Evolutionary conservation across 2,888 invertebrate genomes (phyloP), one percentile per base, ranked within the genome.

Genomic region (Eupithecia insigniata): DNA sequence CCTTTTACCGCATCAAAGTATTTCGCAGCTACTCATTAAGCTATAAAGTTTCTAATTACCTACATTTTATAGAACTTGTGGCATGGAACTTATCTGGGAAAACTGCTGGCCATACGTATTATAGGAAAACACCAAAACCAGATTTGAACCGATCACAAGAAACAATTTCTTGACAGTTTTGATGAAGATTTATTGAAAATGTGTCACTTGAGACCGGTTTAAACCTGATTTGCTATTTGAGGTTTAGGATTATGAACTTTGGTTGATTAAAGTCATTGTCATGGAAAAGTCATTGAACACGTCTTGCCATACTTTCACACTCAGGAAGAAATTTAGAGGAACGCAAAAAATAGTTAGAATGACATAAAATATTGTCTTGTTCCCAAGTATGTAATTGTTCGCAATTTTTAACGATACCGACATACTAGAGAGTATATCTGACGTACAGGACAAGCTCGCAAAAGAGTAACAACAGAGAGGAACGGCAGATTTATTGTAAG

Each of bases 1-100:
- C 81, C 85, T 84, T 89, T 90, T 90, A 90, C 76, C 67, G 68
- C 78, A 79, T 78, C 79, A 81, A 76, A 76, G 75, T 83, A 84
- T 84, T 85, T 86, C 26, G 74, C 77, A 76, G 79, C 72, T 69
- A 76, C 75, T 72, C 72, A 65, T 62, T 70, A 60, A 30, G 16
- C 2, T 30, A 30, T 30, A 30, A 7, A 60, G 30, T 55, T 55
- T 26, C 55, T 26, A 26, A 26, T 55, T 26, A 22, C 26, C 55
- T 55, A 22, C 12, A 22, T 12, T 51, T 12, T 22, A 51, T 22
- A 51, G 22, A 22, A 51, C 22, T 46, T 10, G n/a, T 46, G 46
- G 8, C n/a, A 46, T 7, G 6, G 43, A 46, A n/a, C n/a, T 46
- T 8, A n/a, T 51, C 10, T 4, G 22, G 46, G 46, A 10, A 51